phyloP scores from a whole-genome alignment of 2,113 vertebrate species.

The Corapipo altera region DNA sequence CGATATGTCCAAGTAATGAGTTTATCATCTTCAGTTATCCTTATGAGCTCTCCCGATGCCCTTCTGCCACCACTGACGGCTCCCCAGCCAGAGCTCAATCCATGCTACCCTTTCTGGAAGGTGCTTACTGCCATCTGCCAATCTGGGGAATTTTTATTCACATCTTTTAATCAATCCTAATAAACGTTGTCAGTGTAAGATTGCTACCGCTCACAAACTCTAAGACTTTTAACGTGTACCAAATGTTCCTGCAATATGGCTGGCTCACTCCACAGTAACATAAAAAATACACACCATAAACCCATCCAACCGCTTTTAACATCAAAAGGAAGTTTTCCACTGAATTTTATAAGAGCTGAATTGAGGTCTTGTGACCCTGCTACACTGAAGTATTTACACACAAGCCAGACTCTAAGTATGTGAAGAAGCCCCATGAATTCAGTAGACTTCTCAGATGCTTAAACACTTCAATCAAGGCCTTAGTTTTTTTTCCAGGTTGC shows the following conservation, averaged over 20 bases:
- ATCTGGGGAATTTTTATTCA: not conserved
- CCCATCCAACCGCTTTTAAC: not conserved
- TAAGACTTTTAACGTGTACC: not conserved
- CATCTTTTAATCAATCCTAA: not conserved
- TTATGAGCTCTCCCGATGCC: not conserved
- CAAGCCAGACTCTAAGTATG: not conserved
- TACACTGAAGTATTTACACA: not conserved
- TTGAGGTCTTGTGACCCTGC: not conserved
- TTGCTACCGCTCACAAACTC: not conserved
- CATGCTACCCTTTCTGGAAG: not conserved
- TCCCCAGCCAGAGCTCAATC: not conserved
- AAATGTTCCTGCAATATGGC: not conserved
- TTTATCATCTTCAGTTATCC: not conserved
- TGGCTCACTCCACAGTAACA: not conserved
- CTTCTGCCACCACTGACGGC: accelerated
- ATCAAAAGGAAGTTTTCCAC: constrained; percentile 3
- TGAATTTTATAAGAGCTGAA: constrained; percentile 7
- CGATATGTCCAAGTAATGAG: not conserved
- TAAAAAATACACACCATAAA: not conserved
- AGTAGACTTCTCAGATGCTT: not conserved
- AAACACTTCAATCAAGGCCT: not conserved
- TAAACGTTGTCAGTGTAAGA: not conserved
- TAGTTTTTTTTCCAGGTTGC: not conserved
- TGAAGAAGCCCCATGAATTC: constrained; percentile 29
- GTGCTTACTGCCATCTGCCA: not conserved